Evolutionary conservation across 2,888 invertebrate species (phyloP), one percentile per base, ranked within the genome.

Genomic region (Stomorhina lunata): DNA sequence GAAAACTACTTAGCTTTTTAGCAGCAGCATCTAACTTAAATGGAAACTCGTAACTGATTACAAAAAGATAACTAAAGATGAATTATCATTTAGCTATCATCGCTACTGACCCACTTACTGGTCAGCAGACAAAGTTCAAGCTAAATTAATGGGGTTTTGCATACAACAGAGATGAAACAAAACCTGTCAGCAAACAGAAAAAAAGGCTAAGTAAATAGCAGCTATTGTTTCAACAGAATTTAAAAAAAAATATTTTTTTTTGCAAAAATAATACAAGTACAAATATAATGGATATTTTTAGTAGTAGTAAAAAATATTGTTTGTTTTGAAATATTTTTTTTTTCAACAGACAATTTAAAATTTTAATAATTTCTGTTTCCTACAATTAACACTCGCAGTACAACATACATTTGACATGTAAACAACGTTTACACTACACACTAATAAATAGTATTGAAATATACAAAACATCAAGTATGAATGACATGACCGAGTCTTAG

Each of bases 391-490:
- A 65, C 43, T 66, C 45, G 57, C 37, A 55, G 34, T 63, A 17
- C 73, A 82, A 75, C 78, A 78, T 75, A 78, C 78, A 78, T 69
- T 78, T 45, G 22, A 6, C 10, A 22, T 53, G 43, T 66, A 71
- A 81, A 66, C 25, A 63, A 59, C 10, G 17, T 32, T 37, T 43
- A n/a, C n/a, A n/a, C n/a, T n/a, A n/a, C n/a, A n/a, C n/a, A n/a
- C n/a, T n/a, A n/a, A n/a, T n/a, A n/a, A n/a, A n/a, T n/a, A n/a
- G n/a, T n/a, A 72, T 29, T 66, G 40, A 53, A 77, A 59, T 59
- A 27, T 34, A 1, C 45, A n/a, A 63, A 20, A 22, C 5, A 72
- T n/a, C 10, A 15, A 43, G 27, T 59, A 25, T 34, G 10, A n/a
- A n/a, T n/a, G n/a, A n/a, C n/a, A n/a, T n/a, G n/a, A n/a, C n/a